Conservation (phyloP, 2,888 invertebrate genomes). For the Serrognathus titanus region DNA sequence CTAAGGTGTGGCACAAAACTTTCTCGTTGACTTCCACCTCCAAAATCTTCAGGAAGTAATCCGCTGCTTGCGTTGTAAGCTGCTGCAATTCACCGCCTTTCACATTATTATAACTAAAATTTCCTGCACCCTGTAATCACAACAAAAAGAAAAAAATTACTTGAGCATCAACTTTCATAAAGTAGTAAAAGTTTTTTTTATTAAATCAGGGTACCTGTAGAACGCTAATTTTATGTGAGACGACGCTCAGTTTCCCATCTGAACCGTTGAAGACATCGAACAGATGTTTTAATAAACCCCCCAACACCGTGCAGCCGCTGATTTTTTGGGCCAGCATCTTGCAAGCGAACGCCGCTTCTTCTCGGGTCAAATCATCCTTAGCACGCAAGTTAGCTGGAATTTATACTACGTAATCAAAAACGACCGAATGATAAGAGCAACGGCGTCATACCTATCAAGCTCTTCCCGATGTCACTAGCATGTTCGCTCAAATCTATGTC, state of each 20-base stretch:
- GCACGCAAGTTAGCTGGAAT: constrained; percentile 74
- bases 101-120: constrained; percentile 68
- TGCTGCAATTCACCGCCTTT: constrained; percentile 55
- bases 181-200: too few species aligned
- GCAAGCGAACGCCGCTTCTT: constrained; percentile 71
- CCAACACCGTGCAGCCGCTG: constrained; percentile 62
- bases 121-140: constrained; percentile 62
- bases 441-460: constrained; percentile 65
- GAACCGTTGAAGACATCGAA: constrained; percentile 84
- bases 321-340: constrained; percentile 70
- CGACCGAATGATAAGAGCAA: neutral
- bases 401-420: constrained; percentile 4
- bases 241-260: constrained; percentile 85
- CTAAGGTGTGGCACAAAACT: constrained; percentile 75
- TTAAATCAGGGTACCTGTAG: too few species aligned
- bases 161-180: constrained; percentile 6
- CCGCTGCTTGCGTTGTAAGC: constrained; percentile 60
- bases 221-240: constrained; percentile 84
- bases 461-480: constrained; percentile 75
- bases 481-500: constrained; percentile 74
- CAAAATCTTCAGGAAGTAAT: constrained; percentile 72
- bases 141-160: neutral
- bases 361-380: constrained; percentile 74
- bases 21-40: constrained; percentile 91
- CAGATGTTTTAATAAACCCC: constrained; percentile 63